phyloP scores from a whole-genome alignment of 1,140 invertebrate species.

The Drosophila erecta region DNA sequence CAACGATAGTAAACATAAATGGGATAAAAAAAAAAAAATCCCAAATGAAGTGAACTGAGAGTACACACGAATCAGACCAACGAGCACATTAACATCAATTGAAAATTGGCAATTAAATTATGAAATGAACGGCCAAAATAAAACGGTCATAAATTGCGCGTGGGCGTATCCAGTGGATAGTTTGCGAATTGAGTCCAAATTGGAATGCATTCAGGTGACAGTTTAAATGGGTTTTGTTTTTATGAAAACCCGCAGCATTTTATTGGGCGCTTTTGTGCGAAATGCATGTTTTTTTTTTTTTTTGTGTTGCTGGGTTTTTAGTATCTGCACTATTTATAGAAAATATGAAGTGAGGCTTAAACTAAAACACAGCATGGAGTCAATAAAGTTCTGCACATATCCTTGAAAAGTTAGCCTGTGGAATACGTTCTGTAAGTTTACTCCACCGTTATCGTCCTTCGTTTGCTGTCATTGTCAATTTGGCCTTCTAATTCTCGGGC shows the following conservation, averaged over 20 bases:
- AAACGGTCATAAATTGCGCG: constrained; percentile 24
- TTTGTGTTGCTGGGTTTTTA: too few species aligned
- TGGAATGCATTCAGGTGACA: constrained; percentile 27
- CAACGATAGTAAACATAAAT: constrained; percentile 25
- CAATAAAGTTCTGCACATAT: neutral
- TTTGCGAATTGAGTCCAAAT: constrained; percentile 4
- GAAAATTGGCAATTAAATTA: constrained; percentile 47
- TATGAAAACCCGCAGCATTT: neutral
- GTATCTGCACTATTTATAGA: too few species aligned
- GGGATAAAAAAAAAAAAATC: neutral
- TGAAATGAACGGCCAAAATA: constrained; percentile 21
- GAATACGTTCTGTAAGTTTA: neutral
- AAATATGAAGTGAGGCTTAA: too few species aligned
- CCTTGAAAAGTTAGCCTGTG: neutral
- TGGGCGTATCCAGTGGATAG: constrained; percentile 1
- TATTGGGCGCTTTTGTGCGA: neutral
- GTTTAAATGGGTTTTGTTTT: constrained; percentile 3
- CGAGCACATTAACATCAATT: constrained; percentile 28
- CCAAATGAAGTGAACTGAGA: constrained; percentile 4
- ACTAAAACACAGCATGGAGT: too few species aligned
- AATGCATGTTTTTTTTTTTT: neutral
- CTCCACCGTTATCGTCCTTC: neutral
- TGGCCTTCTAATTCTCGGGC: constrained; percentile 73
- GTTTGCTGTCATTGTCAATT: constrained; percentile 65
- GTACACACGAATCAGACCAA: neutral